These are phyloP conservation scores for Amia ocellicauda DNA, from an alignment of 2,113 vertebrate genomes.

Conservation along the genomic window DNA sequence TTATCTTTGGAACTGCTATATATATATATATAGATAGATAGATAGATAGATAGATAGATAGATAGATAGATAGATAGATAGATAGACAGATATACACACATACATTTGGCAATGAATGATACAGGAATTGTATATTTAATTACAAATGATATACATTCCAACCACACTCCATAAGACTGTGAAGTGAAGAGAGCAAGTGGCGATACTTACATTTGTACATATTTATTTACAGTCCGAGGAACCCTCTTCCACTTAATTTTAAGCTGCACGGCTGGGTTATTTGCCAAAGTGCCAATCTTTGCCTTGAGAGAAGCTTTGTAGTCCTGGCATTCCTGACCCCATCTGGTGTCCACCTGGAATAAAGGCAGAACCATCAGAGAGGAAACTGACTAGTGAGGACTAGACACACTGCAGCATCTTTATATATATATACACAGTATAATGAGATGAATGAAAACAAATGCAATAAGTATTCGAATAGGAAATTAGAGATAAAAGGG, in stretches of 20 bases:
- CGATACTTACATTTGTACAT: slow-evolving; percentile 43
- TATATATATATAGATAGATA: no score
- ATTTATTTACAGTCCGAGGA: slow-evolving; percentile 27
- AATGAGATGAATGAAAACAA: no score
- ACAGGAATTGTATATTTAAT: not conserved
- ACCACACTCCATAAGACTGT: rapidly evolving
- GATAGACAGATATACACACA: no score
- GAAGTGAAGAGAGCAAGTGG: slow-evolving; percentile 6
- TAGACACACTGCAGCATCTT: no score
- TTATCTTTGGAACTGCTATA: no score
- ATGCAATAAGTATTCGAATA: not conserved
- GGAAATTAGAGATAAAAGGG: no score
- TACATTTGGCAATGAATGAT: not conserved
- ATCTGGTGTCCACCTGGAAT: slow-evolving; percentile 29
- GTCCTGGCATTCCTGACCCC: slow-evolving; percentile 48
- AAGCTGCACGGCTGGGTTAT: slow-evolving; percentile 44
- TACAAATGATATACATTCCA: not conserved
- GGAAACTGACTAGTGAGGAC: not conserved
- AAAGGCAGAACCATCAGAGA: not conserved
- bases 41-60: no score
- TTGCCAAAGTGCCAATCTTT: slow-evolving; percentile 47
- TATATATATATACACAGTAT: no score
- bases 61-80: no score
- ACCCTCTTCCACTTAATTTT: slow-evolving; percentile 44
- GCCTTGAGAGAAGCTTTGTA: slow-evolving; percentile 35